Percentiles rank a stretch among this genome's conserved stretches.
Evolutionary conservation across 2,888 invertebrate species (phyloP).

Genomic region (Pseudolycoriella hygida): DNA sequence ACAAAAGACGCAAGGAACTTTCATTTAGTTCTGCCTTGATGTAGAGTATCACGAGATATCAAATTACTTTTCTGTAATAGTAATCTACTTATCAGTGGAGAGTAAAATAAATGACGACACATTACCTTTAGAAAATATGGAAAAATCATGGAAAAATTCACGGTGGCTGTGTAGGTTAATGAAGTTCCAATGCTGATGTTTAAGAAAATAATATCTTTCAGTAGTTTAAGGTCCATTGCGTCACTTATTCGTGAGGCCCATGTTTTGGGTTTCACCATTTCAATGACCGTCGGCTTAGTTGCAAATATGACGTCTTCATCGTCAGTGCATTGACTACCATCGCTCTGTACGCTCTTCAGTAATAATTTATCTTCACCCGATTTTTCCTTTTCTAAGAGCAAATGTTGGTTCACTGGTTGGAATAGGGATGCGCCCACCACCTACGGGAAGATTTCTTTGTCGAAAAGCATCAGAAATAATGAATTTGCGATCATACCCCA

Average conservation of each 20-base stretch:
- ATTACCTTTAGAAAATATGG: conserved; percentile 46
- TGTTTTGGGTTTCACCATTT: not conserved
- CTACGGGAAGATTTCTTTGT: conserved; percentile 18
- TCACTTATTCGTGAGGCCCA: conserved; percentile 17
- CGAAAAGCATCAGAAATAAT: not conserved
- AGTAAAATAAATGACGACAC: not conserved
- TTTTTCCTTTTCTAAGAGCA: conserved; percentile 30
- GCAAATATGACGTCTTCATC: conserved; percentile 12
- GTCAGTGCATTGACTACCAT: conserved; percentile 13
- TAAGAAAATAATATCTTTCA: conserved; percentile 42
- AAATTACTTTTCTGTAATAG: no score
- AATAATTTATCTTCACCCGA: conserved; percentile 23
- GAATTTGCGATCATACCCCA: conserved; percentile 33
- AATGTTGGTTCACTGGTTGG: conserved; percentile 39
- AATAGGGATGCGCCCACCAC: conserved; percentile 38
- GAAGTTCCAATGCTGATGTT: conserved; percentile 50
- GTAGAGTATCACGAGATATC: no score
- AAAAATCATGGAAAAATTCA: conserved; percentile 51
- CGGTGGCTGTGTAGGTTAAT: conserved; percentile 45
- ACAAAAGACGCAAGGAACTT: no score
- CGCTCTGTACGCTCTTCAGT: conserved; percentile 22
- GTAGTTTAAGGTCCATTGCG: conserved; percentile 42
- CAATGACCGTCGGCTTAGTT: no score
- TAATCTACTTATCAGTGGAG: no score
- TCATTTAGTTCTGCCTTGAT: no score